Evolutionary conservation across 2,888 invertebrate genomes (phyloP).

Genomic region (Spilosoma lubricipeda): DNA sequence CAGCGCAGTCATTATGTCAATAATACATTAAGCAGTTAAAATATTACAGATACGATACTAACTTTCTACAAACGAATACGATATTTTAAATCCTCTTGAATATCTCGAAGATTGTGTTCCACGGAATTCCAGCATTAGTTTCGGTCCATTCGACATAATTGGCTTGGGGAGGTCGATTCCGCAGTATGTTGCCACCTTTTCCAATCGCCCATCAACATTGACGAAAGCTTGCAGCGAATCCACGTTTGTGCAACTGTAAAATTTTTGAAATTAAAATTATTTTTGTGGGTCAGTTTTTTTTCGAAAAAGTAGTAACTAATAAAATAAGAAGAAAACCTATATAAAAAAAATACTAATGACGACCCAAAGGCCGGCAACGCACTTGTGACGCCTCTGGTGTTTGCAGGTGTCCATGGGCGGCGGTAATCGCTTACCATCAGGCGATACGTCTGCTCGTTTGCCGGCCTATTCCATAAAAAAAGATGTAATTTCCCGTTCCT

Average conservation of each 20-base stretch:
- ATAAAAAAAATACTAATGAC: no score
- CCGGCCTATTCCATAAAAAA: no score
- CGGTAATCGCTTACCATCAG: no score
- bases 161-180: conserved; percentile 93
- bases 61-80: conserved; percentile 96
- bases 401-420: no score
- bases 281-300: background rate
- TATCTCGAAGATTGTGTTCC: conserved; percentile 92
- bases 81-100: conserved; percentile 94
- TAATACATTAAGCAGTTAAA: no score
- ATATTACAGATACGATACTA: conserved; percentile 69
- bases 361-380: no score
- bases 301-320: background rate
- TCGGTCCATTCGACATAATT: conserved; percentile 96
- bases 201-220: conserved; percentile 92
- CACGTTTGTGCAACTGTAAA: conserved; percentile 90
- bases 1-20: no score
- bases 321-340: no score
- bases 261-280: background rate
- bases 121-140: conserved; percentile 94
- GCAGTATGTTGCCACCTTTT: conserved; percentile 95
- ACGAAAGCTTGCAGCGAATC: conserved; percentile 94
- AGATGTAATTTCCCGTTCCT: no score
- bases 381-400: no score
- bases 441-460: no score